A percentile compares a stretch with the other conserved stretches of the same genome.
phyloP scores from a whole-genome alignment of 2,113 vertebrate species.

The Cathartes aura region DNA sequence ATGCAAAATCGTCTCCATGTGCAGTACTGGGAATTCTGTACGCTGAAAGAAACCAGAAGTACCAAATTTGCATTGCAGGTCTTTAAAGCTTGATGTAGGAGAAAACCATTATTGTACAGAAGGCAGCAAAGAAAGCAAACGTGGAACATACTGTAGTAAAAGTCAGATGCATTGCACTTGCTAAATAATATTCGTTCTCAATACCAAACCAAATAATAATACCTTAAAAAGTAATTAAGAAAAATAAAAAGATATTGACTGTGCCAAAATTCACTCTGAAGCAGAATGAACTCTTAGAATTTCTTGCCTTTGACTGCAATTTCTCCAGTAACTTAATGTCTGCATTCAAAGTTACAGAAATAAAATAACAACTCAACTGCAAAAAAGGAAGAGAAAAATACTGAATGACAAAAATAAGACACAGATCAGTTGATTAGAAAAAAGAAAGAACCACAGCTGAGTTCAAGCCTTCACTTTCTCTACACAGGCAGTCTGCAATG shows the following conservation, averaged over 20 bases:
- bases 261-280: neutral
- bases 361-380: neutral
- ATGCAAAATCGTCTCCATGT: constrained; percentile 69
- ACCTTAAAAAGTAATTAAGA: neutral
- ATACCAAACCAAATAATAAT: neutral
- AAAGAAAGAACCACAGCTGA: neutral
- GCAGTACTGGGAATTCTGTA: constrained; percentile 76
- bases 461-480: neutral
- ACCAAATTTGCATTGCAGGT: neutral
- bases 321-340: neutral
- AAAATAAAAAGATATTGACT: neutral
- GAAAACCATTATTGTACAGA: accelerated
- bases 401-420: neutral
- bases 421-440: neutral
- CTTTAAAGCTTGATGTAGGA: accelerated
- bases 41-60: constrained; percentile 25
- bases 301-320: neutral
- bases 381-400: neutral
- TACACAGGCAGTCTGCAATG: neutral
- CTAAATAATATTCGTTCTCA: neutral
- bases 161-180: neutral
- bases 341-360: neutral
- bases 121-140: neutral
- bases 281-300: neutral
- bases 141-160: accelerated